Conservation (phyloP, 2,888 invertebrate genomes). For the Hedya salicella region DNA sequence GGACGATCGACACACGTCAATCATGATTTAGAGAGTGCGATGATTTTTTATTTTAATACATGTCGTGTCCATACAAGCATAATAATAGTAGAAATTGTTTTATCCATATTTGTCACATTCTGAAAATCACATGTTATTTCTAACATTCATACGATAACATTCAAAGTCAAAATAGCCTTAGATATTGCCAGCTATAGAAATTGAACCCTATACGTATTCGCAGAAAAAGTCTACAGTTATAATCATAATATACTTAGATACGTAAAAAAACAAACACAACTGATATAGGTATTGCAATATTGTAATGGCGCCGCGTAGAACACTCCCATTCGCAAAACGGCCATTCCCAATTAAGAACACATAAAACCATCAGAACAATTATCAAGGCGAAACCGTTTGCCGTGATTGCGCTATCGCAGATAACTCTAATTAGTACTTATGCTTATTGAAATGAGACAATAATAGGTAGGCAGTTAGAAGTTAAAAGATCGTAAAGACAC, state of each 20-base stretch:
- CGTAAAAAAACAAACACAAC: not conserved
- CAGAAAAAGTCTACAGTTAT: no score
- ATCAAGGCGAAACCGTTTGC: constrained; percentile 61
- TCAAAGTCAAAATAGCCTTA: no score
- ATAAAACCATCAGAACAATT: constrained; percentile 55
- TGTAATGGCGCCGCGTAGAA: not conserved
- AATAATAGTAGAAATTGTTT: no score
- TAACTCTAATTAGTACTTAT: constrained; percentile 48
- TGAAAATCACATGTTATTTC: no score
- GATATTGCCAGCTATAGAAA: no score
- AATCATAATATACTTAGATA: not conserved
- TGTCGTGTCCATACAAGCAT: no score
- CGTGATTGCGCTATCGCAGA: constrained; percentile 44
- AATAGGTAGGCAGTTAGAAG: constrained; percentile 43
- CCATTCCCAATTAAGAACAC: constrained; percentile 53
- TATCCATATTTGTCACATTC: no score
- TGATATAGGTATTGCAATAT: not conserved
- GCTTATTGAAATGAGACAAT: constrained; percentile 51
- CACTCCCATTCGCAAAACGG: constrained; percentile 25
- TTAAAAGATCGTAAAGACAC: constrained; percentile 40
- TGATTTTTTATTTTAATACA: no score
- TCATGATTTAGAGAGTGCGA: no score
- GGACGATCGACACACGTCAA: no score
- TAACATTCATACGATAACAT: no score
- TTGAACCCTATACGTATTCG: no score